Conservation (phyloP, 2,113 vertebrate species). For the Sorex araneus region DNA sequence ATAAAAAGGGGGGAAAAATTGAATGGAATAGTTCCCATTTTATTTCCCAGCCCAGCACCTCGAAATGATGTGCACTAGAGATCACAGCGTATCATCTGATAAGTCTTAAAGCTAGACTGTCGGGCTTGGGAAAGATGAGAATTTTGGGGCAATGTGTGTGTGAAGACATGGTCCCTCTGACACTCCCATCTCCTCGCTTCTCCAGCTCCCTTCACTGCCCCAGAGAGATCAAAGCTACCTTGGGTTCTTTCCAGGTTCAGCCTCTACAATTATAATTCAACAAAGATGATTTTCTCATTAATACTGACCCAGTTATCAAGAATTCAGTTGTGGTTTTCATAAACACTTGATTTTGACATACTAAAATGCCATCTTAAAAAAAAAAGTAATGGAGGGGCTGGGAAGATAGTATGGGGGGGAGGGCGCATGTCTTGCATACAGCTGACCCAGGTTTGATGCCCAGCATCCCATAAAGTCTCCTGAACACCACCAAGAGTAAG, state of each 20-base stretch:
- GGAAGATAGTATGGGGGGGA: too few species aligned
- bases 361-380: slow-evolving; percentile 53
- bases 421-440: too few species aligned
- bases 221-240: neutral
- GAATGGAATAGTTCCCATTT: neutral
- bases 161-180: neutral
- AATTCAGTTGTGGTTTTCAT: slow-evolving; percentile 57
- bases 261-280: slow-evolving; percentile 46
- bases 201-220: too few species aligned
- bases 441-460: too few species aligned
- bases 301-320: slow-evolving; percentile 49
- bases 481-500: too few species aligned
- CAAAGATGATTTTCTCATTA: slow-evolving; percentile 38
- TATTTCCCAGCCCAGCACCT: neutral
- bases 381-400: neutral
- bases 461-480: too few species aligned
- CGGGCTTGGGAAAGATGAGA: neutral
- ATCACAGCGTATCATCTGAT: neutral
- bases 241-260: neutral
- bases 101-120: neutral
- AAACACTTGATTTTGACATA: slow-evolving; percentile 50
- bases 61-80: neutral
- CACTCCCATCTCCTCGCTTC: neutral
- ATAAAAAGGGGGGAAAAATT: neutral
- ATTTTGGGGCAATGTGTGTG: neutral